These are phyloP conservation scores for Megalurothrips usitatus DNA, from an alignment of 2,888 invertebrate species.

Conservation along the genomic window DNA sequence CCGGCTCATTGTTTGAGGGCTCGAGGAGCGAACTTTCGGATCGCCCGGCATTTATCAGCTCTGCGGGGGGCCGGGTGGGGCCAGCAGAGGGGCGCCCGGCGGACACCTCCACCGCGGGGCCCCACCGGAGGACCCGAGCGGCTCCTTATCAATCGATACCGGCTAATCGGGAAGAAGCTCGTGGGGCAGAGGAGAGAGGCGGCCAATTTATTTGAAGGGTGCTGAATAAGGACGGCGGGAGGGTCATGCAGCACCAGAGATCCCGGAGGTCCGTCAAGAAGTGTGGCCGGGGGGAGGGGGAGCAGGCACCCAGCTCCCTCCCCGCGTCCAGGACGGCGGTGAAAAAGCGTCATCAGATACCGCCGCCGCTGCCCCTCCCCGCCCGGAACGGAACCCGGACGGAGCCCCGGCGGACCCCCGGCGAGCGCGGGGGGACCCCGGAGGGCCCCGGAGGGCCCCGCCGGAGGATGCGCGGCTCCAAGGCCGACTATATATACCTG, in stretches of 20 bases:
- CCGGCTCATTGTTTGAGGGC: neutral
- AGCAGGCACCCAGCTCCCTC: too few species aligned
- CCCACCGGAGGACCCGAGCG: too few species aligned
- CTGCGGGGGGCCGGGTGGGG: neutral
- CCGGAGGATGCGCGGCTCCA: too few species aligned
- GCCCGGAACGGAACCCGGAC: too few species aligned
- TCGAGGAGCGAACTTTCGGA: neutral
- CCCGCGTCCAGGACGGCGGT: too few species aligned
- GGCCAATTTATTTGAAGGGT: neutral
- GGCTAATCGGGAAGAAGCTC: neutral
- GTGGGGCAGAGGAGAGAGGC: neutral
- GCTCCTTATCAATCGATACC: neutral
- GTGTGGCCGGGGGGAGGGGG: neutral
- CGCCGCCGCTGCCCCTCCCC: too few species aligned
- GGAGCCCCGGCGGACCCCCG: too few species aligned
- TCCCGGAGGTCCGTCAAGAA: neutral
- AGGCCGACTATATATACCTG: too few species aligned
- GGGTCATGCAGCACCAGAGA: too few species aligned
- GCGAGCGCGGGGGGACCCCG: too few species aligned
- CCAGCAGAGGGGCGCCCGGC: neutral
- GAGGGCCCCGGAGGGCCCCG: neutral
- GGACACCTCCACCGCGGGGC: neutral
- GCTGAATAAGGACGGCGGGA: neutral
- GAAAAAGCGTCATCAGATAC: too few species aligned
- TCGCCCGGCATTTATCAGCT: slow-evolving; percentile 10